Evolutionary conservation across 2,113 vertebrate species (phyloP).

Genomic region (Ramphastos sulfuratus): DNA sequence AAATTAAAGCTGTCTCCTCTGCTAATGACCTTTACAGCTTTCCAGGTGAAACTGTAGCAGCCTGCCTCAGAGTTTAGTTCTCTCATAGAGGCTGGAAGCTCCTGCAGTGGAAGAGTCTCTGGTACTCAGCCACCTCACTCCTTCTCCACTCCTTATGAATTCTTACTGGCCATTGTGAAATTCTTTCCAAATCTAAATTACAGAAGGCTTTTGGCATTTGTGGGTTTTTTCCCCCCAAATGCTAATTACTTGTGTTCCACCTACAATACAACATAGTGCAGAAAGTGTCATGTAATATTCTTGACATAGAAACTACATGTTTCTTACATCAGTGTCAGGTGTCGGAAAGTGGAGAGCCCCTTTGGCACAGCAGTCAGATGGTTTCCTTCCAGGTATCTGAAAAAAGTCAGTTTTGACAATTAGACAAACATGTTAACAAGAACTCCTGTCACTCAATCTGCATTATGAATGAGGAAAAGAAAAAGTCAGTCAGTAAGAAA

Average conservation of each 20-base stretch:
- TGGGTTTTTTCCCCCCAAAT: rapidly evolving
- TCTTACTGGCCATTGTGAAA: neutral
- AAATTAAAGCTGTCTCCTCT: conserved; percentile 13
- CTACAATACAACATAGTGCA: neutral
- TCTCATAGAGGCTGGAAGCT: neutral
- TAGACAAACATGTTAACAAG: conserved; percentile 9
- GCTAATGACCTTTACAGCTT: conserved; percentile 33
- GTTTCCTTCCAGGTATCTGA: conserved; percentile 97
- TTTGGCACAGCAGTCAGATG: conserved; percentile 89
- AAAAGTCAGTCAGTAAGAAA: neutral
- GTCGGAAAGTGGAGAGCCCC: conserved; percentile 87
- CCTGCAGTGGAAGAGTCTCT: neutral
- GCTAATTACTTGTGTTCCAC: neutral
- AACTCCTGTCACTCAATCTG: neutral
- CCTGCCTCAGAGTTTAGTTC: neutral
- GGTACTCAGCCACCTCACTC: neutral
- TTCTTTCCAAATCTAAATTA: conserved; percentile 1
- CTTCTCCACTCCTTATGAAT: neutral
- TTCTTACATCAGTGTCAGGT: conserved; percentile 88
- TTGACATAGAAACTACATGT: neutral
- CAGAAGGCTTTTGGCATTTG: neutral
- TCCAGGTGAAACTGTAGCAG: neutral
- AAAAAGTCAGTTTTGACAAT: conserved; percentile 53
- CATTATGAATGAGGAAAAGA: neutral
- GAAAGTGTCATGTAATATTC: neutral